phyloP scores from a whole-genome alignment of 2,797 vertebrate genomes.

The Crypturellus tataupa region DNA sequence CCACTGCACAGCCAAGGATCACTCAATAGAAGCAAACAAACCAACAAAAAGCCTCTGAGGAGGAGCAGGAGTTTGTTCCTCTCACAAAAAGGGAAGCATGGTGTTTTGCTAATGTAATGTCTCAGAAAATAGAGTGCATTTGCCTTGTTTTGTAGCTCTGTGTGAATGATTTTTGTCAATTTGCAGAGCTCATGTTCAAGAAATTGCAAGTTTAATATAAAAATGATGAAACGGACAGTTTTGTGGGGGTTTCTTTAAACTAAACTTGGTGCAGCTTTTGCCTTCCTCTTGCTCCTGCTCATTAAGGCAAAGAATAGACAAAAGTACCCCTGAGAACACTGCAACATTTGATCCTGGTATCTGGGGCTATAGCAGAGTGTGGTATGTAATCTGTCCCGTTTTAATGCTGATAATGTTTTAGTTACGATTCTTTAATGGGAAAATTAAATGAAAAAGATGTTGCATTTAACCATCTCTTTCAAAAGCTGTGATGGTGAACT shows the following conservation, averaged over 20 bases:
- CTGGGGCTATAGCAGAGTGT: not conserved
- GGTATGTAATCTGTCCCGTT: not conserved
- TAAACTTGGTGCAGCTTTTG: not conserved
- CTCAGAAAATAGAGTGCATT: slow-evolving; percentile 46
- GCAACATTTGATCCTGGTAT: not conserved
- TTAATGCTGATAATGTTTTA: not conserved
- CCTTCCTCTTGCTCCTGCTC: not conserved
- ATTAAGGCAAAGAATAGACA: not conserved
- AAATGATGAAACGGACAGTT: not conserved
- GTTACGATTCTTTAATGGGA: slow-evolving; percentile 25
- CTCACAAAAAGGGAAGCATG: slow-evolving; percentile 19
- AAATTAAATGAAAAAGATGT: slow-evolving; percentile 3
- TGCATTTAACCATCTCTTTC: not conserved
- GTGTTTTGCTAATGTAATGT: slow-evolving; percentile 52
- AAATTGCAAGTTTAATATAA: slow-evolving; percentile 27
- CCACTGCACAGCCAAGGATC: slow-evolving; percentile 69
- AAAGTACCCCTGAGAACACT: not conserved
- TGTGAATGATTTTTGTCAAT: slow-evolving; percentile 47
- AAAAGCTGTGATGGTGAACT: slow-evolving; percentile 11
- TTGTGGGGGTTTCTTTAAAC: not conserved
- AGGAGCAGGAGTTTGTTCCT: slow-evolving; percentile 47
- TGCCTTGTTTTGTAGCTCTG: slow-evolving; percentile 17
- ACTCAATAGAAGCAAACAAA: slow-evolving; percentile 81
- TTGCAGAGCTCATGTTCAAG: slow-evolving; percentile 1
- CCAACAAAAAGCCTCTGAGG: slow-evolving; percentile 60